phyloP scores from a whole-genome alignment of 2,797 vertebrate species.

The Tangara arthus region DNA sequence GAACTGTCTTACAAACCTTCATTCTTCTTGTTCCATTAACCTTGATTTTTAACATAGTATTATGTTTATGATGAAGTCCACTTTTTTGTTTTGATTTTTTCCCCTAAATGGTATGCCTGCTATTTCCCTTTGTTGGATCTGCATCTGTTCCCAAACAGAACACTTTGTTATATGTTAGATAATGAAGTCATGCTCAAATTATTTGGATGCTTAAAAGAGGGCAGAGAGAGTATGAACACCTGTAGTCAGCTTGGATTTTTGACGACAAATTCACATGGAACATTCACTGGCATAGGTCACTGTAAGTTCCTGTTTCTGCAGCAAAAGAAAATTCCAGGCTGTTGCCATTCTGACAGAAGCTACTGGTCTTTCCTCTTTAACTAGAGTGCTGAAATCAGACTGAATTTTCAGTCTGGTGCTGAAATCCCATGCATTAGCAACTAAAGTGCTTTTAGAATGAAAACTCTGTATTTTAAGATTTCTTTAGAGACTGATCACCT shows the following conservation, averaged over 20 bases:
- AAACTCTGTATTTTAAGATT: not conserved
- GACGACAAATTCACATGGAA: not conserved
- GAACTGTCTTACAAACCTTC: not conserved
- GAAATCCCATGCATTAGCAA: not conserved
- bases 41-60: not conserved
- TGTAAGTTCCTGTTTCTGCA: not conserved
- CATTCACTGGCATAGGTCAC: not conserved
- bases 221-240: not conserved
- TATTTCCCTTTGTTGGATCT: not conserved
- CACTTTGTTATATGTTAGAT: not conserved
- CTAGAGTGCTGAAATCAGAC: too few species aligned
- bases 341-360: not conserved
- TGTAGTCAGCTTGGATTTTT: not conserved
- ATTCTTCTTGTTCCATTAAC: not conserved
- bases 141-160: not conserved
- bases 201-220: not conserved
- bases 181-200: not conserved
- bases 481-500: not conserved
- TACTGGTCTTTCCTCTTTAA: not conserved
- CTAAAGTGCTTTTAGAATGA: not conserved
- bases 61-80: not conserved
- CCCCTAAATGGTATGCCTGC: not conserved
- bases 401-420: not conserved
- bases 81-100: not conserved
- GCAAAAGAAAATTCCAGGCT: not conserved